Evolutionary conservation across 2,888 invertebrate genomes (phyloP).

Genomic region (Mesorhabditis spiculigera): DNA sequence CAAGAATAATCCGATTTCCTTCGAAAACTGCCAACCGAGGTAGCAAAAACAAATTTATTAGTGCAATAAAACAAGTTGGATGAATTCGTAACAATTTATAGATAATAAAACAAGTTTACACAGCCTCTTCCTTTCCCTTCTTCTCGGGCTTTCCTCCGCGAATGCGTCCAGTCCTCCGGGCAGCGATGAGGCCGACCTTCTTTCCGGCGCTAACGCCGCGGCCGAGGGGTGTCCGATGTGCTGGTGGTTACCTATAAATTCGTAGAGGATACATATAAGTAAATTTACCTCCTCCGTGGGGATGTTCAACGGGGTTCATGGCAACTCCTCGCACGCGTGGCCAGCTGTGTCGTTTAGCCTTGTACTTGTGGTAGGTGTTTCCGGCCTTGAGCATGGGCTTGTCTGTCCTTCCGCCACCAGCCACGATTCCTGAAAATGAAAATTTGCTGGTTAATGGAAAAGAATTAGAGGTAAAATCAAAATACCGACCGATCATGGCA

Average conservation of each 20-base stretch:
- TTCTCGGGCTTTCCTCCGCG: constrained; percentile 64
- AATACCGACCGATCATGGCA: constrained; percentile 85
- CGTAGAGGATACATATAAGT: no score
- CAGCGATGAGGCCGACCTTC: constrained; percentile 99
- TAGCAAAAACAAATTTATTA: no score
- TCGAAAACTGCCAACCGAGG: no score
- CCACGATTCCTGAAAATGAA: constrained; percentile 74
- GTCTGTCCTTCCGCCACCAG: constrained; percentile 99
- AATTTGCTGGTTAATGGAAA: neutral
- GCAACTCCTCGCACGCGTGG: constrained; percentile 91
- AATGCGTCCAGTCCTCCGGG: constrained; percentile 98
- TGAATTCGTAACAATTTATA: no score
- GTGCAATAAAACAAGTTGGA: no score
- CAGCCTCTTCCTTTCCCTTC: no score
- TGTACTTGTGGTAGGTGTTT: constrained; percentile 98
- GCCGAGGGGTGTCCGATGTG: constrained; percentile 99
- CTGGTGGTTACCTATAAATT: constrained; percentile 84
- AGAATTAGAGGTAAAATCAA: constrained; percentile 60
- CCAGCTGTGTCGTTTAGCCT: constrained; percentile 99
- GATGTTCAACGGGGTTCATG: constrained; percentile 99
- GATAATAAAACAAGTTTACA: no score
- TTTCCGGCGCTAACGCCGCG: constrained; percentile 98
- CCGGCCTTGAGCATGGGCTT: constrained; percentile 99
- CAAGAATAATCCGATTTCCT: no score
- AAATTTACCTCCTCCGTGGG: constrained; percentile 84